A percentile compares a stretch with the other conserved stretches of the same genome.
Conservation (phyloP, 2,797 vertebrate genomes). For the Xyrichtys novacula region DNA sequence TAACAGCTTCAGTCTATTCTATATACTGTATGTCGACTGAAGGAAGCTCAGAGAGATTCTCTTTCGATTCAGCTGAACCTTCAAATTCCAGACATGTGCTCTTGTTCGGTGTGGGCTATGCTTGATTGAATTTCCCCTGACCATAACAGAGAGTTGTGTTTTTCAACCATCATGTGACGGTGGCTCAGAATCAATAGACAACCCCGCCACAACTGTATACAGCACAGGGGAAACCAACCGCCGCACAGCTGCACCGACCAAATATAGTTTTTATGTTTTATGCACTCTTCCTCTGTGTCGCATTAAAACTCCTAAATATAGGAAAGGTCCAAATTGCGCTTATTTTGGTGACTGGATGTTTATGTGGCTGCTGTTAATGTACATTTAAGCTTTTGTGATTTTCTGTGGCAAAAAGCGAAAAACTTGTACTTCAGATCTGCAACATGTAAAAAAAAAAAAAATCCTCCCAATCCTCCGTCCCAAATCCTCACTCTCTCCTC, state of each 20-base stretch:
- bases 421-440: conserved; percentile 74
- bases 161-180: conserved; percentile 69
- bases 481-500: conserved; percentile 74
- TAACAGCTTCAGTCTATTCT: conserved; percentile 18
- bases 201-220: conserved; percentile 51
- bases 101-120: conserved; percentile 49
- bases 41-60: conserved; percentile 47
- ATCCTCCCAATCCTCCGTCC: conserved; percentile 66
- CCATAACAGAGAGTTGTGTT: conserved; percentile 69
- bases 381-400: conserved; percentile 12
- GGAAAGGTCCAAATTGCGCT: conserved; percentile 4
- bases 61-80: conserved; percentile 73
- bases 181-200: conserved; percentile 60
- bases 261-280: conserved; percentile 31
- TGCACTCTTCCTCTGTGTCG: not conserved
- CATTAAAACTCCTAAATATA: not conserved
- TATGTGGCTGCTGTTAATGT: conserved; percentile 12
- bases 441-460: conserved; percentile 66
- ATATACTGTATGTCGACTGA: conserved; percentile 24
- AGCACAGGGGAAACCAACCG: conserved; percentile 22
- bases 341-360: not conserved
- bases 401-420: conserved; percentile 52
- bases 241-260: conserved; percentile 11
- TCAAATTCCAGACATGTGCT: conserved; percentile 75
- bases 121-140: conserved; percentile 73